Evolutionary conservation across 2,113 vertebrate species (phyloP).

Genomic region (Desmodus rotundus): DNA sequence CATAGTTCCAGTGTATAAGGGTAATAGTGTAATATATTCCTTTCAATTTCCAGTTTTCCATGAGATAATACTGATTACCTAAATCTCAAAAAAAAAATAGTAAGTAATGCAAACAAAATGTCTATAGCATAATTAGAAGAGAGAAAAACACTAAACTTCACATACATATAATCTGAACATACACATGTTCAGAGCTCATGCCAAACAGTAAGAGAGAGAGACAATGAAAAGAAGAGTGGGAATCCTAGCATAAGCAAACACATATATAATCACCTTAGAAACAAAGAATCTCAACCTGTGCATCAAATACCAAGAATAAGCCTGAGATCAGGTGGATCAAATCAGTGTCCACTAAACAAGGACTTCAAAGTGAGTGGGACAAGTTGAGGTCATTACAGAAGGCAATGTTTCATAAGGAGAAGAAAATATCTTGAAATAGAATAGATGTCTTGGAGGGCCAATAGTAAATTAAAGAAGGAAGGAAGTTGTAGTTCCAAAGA

Average conservation of each 20-base stretch:
- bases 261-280: background rate
- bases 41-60: background rate
- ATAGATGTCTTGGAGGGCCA: background rate
- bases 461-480: background rate
- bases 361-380: background rate
- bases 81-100: background rate
- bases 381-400: background rate
- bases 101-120: background rate
- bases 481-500: background rate
- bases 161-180: background rate
- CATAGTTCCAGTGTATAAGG: background rate
- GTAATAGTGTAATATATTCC: background rate
- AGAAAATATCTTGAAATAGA: background rate
- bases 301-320: background rate
- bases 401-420: background rate
- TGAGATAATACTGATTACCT: background rate
- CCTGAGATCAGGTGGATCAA: background rate
- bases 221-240: rapidly evolving
- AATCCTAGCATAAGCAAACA: background rate
- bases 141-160: background rate
- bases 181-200: background rate
- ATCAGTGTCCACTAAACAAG: background rate
- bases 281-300: background rate
- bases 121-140: background rate
- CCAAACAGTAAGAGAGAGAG: background rate